phyloP scores from a whole-genome alignment of 1,140 invertebrate species.

The Uloborus diversus region DNA sequence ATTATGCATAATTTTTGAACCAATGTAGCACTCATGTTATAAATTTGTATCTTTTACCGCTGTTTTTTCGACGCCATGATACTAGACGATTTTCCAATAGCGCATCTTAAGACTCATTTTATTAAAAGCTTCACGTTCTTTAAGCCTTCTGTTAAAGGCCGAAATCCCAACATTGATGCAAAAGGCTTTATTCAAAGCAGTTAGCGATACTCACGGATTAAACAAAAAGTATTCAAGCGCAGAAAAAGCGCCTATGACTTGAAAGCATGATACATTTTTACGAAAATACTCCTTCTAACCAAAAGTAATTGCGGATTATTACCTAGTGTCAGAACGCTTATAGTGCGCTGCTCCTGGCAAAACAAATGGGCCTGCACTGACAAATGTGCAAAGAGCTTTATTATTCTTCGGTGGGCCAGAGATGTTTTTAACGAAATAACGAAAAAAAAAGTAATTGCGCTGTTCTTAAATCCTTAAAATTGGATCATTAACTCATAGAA shows the following conservation, averaged over 20 bases:
- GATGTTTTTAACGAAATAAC: conserved; percentile 34
- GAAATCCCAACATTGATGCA: too few species aligned
- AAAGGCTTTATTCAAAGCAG: conserved; percentile 26
- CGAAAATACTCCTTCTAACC: background rate
- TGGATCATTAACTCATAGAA: conserved; percentile 32
- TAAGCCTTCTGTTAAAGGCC: too few species aligned
- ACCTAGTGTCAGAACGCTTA: conserved; percentile 24
- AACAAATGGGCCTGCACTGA: conserved; percentile 33
- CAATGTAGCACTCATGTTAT: too few species aligned
- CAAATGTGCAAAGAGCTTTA: conserved; percentile 51
- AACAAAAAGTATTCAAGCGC: conserved; percentile 4
- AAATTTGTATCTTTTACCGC: too few species aligned
- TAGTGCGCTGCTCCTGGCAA: background rate
- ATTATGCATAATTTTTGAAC: too few species aligned
- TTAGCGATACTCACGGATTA: conserved; percentile 38
- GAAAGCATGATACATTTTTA: conserved; percentile 9
- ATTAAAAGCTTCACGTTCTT: too few species aligned
- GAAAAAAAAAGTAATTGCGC: conserved; percentile 6
- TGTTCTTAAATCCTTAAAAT: conserved; percentile 26
- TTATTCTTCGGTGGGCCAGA: conserved; percentile 24
- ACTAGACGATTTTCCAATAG: too few species aligned
- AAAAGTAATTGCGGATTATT: conserved; percentile 41
- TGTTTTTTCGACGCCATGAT: too few species aligned
- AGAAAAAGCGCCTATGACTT: conserved; percentile 1
- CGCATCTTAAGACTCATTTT: too few species aligned